Conservation (phyloP, 2,113 vertebrate genomes). For the Paradoxurus hermaphroditus region DNA sequence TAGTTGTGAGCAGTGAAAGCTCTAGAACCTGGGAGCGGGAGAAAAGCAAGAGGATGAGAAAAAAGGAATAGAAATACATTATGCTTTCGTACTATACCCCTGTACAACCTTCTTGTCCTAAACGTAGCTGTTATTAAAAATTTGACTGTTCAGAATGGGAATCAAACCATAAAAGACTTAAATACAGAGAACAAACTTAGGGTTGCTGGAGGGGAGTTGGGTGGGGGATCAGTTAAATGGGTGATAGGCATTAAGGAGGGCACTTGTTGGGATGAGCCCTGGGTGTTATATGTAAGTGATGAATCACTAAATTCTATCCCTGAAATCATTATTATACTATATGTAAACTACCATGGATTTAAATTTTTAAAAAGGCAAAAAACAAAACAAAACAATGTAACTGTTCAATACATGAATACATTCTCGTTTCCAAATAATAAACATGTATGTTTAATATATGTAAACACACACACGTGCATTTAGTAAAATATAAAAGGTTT, state of each 20-base stretch:
- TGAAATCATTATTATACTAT: no score
- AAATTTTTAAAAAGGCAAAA: no score
- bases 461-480: neutral
- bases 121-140: neutral
- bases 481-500: neutral
- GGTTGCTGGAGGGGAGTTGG: no score
- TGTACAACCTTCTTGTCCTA: neutral
- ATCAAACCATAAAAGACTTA: no score
- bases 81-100: neutral
- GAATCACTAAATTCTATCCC: no score
- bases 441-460: neutral
- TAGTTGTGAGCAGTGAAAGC: neutral
- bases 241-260: no score
- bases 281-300: no score
- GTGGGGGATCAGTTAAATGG: no score
- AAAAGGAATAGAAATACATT: neutral
- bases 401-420: neutral
- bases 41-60: neutral
- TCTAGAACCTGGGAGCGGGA: neutral
- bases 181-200: no score
- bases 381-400: neutral
- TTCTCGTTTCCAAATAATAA: slow-evolving; percentile 18
- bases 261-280: no score
- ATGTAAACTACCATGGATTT: no score
- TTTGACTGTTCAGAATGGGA: neutral